Conservation (phyloP, 2,797 vertebrate genomes). For the Scyliorhinus canicula region DNA sequence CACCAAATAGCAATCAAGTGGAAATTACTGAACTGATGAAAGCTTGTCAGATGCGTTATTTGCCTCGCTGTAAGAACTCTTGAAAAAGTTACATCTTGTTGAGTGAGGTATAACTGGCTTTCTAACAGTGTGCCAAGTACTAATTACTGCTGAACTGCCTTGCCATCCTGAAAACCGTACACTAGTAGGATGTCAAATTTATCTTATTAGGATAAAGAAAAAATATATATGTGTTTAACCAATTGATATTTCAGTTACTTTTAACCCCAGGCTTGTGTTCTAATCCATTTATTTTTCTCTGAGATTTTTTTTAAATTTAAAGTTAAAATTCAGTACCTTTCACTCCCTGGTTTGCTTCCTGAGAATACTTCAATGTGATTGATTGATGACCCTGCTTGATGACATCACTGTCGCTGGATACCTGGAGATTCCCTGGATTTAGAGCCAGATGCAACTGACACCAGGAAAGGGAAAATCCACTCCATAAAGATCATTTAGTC, state of each 20-base stretch:
- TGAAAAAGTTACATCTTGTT: not conserved
- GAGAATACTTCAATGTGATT: not conserved
- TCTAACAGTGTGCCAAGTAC: not conserved
- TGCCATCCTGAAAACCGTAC: not conserved
- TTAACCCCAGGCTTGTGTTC: not conserved
- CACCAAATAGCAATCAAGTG: not conserved
- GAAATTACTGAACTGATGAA: not conserved
- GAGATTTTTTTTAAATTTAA: not conserved
- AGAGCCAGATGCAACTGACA: not conserved
- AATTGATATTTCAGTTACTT: not conserved
- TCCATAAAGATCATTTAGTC: not conserved
- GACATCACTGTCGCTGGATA: not conserved
- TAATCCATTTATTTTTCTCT: not conserved
- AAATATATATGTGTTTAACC: not conserved
- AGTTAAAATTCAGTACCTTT: not conserved
- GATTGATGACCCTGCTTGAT: not conserved
- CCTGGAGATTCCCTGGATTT: not conserved
- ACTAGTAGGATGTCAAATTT: no score
- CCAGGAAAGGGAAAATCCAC: not conserved
- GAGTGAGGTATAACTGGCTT: not conserved
- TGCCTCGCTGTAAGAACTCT: not conserved
- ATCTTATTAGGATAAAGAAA: no score
- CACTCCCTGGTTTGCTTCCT: not conserved
- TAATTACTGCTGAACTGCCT: not conserved
- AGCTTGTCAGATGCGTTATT: not conserved